Conservation (phyloP, 1,140 invertebrate species). For the Drosophila tsacasi region DNA sequence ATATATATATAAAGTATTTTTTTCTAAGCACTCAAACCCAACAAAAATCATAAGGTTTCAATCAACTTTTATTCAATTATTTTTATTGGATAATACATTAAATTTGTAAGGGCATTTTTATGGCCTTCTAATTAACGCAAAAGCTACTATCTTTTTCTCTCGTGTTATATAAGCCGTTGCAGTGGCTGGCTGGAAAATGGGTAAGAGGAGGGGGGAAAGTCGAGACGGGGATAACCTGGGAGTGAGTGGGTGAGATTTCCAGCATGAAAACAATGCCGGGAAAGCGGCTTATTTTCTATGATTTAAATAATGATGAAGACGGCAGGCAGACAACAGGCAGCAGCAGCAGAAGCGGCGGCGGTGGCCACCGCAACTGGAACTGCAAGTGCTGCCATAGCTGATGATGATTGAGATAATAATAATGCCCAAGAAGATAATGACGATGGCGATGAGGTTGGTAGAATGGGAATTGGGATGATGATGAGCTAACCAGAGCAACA, state of each 20-base stretch:
- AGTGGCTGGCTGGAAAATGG: constrained; percentile 40
- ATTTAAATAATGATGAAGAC: constrained; percentile 83
- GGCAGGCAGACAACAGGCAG: constrained; percentile 55
- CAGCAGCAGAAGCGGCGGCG: constrained; percentile 21
- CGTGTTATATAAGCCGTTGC: constrained; percentile 50
- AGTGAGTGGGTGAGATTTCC: constrained; percentile 67
- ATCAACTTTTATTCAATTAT: neutral
- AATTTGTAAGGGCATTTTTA: constrained; percentile 11
- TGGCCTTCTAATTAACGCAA: constrained; percentile 1
- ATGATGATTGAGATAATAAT: constrained; percentile 45
- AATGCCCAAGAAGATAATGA: constrained; percentile 25
- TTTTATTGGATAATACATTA: neutral
- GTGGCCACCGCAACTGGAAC: constrained; percentile 37
- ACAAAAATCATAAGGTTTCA: neutral
- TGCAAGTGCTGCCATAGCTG: constrained; percentile 40
- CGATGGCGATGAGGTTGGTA: constrained; percentile 10
- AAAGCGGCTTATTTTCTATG: constrained; percentile 83
- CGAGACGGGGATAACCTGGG: constrained; percentile 26
- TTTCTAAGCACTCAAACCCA: neutral
- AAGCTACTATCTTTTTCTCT: constrained; percentile 19
- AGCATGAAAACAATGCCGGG: constrained; percentile 80
- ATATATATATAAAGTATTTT: no score
- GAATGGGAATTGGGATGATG: constrained; percentile 8
- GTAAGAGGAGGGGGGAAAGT: neutral
- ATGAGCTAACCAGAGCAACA: neutral